Conservation (phyloP, 2,113 vertebrate species). For the Tenebrosternarchus preto region DNA sequence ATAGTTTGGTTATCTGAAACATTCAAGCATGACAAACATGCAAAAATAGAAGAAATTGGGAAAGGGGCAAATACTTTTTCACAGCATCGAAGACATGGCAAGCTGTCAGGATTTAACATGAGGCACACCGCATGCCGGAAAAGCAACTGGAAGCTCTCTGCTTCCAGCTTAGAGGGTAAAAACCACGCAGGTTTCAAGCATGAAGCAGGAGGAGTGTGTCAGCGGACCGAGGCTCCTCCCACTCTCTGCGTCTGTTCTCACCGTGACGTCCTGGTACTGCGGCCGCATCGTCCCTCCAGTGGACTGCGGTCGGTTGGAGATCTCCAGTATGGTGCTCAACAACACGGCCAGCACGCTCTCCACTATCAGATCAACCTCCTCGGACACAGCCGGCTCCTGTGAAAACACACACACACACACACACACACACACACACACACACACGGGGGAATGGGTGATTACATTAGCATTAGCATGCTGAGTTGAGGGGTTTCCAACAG, state of each 20-base stretch:
- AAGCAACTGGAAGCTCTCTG: background rate
- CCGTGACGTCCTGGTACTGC: conserved; percentile 95
- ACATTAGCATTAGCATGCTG: conserved; percentile 37
- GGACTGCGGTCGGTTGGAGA: conserved; percentile 90
- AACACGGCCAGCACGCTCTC: conserved; percentile 89
- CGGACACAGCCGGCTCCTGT: conserved; percentile 86
- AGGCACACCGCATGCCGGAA: background rate
- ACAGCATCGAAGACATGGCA: too few relatives aligned
- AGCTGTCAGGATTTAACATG: too few relatives aligned
- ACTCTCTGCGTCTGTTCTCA: conserved; percentile 65
- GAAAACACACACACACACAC: conserved; percentile 41
- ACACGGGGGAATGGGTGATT: conserved; percentile 49
- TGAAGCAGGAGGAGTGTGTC: too few relatives aligned
- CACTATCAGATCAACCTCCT: conserved; percentile 95
- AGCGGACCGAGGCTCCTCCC: background rate
- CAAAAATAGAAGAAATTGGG: too few relatives aligned
- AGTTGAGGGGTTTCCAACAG: conserved; percentile 42
- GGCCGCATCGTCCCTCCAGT: conserved; percentile 82
- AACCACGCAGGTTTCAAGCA: background rate
- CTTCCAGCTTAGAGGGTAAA: background rate
- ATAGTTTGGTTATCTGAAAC: too few relatives aligned
- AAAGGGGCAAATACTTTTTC: too few relatives aligned
- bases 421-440: conserved; percentile 31
- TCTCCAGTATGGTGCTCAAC: conserved; percentile 90
- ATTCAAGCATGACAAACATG: too few relatives aligned